phyloP scores from a whole-genome alignment of 2,113 vertebrate genomes.

The Triplophysa tibetana region DNA sequence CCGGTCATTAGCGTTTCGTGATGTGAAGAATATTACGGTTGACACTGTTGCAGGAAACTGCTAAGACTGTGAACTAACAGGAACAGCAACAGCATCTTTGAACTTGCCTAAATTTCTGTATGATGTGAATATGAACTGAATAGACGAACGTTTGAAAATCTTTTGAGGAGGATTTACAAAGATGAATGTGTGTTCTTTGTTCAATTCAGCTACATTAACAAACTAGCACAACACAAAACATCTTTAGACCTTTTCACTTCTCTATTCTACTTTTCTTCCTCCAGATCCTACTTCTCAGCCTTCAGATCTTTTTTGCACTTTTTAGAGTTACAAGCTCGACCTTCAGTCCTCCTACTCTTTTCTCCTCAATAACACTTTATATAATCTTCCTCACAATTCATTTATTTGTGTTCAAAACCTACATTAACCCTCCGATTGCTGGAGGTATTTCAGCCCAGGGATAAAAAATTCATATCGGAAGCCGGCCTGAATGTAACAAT shows the following conservation, averaged over 20 bases:
- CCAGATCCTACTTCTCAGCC: not conserved
- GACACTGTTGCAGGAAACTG: not conserved
- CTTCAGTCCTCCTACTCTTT: constrained; percentile 25
- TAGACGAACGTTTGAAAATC: not conserved
- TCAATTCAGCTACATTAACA: not conserved
- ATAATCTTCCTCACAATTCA: constrained; percentile 9
- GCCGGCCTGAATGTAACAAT: too few relatives aligned
- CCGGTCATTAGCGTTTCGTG: not conserved
- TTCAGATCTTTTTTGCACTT: constrained; percentile 24
- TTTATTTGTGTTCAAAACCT: not conserved
- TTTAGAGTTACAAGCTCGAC: constrained; percentile 21
- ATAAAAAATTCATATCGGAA: too few relatives aligned
- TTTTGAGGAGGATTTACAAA: not conserved
- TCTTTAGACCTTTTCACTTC: constrained; percentile 4
- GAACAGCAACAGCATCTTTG: constrained; percentile 5
- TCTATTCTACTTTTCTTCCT: constrained; percentile 1
- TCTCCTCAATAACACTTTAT: constrained; percentile 15
- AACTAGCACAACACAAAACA: constrained; percentile 4
- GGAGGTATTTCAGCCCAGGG: too few relatives aligned
- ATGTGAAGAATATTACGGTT: not conserved
- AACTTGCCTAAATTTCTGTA: not conserved
- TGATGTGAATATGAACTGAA: not conserved
- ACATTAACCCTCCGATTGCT: too few relatives aligned
- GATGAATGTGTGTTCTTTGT: not conserved
- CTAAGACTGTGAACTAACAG: constrained; percentile 9